Evolutionary conservation across 2,797 vertebrate species (phyloP).

Genomic region (Vespertilio murinus): DNA sequence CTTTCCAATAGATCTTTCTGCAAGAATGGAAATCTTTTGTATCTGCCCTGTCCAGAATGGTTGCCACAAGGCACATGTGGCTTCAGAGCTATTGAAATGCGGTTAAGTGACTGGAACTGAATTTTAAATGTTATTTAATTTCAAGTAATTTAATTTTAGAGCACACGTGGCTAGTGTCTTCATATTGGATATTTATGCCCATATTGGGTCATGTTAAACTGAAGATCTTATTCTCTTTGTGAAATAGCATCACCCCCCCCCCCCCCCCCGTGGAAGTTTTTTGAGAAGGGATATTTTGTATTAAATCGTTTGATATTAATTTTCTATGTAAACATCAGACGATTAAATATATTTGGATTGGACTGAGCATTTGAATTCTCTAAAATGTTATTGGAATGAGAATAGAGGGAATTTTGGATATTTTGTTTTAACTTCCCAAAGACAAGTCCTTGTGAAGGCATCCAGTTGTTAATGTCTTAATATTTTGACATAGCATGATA

Average conservation of each 20-base stretch:
- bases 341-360: slow-evolving; percentile 86
- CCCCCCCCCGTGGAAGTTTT: slow-evolving; percentile 74
- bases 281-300: slow-evolving; percentile 81
- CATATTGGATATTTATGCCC: not conserved
- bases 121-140: slow-evolving; percentile 46
- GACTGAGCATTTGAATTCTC: slow-evolving; percentile 88
- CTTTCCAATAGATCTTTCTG: not conserved
- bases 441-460: slow-evolving; percentile 1
- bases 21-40: not conserved
- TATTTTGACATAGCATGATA: not conserved
- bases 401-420: slow-evolving; percentile 76
- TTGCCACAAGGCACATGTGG: not conserved
- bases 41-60: not conserved
- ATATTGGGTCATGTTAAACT: not conserved
- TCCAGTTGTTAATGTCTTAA: not conserved
- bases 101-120: not conserved
- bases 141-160: not conserved
- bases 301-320: slow-evolving; percentile 85
- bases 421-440: not conserved
- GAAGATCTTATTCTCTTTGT: slow-evolving; percentile 58
- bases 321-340: slow-evolving; percentile 76
- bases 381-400: slow-evolving; percentile 82
- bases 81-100: slow-evolving; percentile 3
- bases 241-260: slow-evolving; percentile 61
- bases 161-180: not conserved